phyloP scores from a whole-genome alignment of 2,888 invertebrate species.

The Cataglyphis albicans region DNA sequence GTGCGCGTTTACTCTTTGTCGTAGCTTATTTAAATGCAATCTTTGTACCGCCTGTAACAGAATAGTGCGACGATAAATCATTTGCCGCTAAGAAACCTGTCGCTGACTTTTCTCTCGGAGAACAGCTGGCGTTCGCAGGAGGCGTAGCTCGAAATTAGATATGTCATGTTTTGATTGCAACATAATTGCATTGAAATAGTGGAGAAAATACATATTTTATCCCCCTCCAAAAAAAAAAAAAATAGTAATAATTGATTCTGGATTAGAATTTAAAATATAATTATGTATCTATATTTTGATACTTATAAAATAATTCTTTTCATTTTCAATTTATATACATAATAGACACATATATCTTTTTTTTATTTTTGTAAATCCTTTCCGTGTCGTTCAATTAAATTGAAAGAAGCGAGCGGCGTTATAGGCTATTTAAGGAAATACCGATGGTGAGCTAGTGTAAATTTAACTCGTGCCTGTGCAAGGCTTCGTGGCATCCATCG shows the following conservation, averaged over 20 bases:
- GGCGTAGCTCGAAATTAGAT: neutral
- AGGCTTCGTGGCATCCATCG: constrained; percentile 31
- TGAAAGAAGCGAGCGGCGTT: neutral
- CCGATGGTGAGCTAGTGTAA: neutral
- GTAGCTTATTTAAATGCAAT: constrained; percentile 43
- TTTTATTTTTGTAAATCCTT: constrained; percentile 2
- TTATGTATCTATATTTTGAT: neutral
- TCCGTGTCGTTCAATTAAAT: neutral
- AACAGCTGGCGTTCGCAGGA: constrained; percentile 25
- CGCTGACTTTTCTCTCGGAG: neutral
- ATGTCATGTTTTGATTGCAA: neutral
- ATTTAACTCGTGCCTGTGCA: constrained; percentile 29
- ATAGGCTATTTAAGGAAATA: constrained; percentile 26
- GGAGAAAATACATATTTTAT: neutral
- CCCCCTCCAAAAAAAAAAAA: neutral
- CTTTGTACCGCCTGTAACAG: constrained; percentile 13
- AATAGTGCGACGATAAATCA: constrained; percentile 15
- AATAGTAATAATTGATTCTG: neutral
- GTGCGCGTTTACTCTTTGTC: constrained; percentile 8
- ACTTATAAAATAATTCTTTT: neutral
- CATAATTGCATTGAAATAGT: constrained; percentile 2
- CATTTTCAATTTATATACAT: neutral
- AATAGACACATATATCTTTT: neutral
- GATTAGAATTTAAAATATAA: neutral
- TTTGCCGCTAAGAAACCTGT: constrained; percentile 28